Conservation (phyloP, 2,113 vertebrate genomes). For the Apteryx mantelli region DNA sequence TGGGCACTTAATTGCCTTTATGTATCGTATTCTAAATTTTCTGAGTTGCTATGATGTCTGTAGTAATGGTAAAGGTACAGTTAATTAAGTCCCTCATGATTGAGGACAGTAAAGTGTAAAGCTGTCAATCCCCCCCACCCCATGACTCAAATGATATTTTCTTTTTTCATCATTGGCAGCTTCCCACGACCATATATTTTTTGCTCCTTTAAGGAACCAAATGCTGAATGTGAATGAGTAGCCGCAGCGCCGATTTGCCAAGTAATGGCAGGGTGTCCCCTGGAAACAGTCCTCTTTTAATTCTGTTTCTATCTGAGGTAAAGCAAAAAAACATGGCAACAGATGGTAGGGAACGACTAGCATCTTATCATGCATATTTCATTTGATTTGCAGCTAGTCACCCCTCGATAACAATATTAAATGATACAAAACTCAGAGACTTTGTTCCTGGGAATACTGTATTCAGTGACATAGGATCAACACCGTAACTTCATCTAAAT, state of each 20-base stretch:
- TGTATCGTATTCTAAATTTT: neutral
- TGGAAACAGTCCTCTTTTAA: conserved; percentile 21
- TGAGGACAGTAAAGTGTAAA: neutral
- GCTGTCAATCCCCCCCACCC: neutral
- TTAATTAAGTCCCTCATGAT: neutral
- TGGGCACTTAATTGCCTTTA: neutral
- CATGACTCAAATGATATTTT: conserved; percentile 15
- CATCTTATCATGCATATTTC: conserved; percentile 50
- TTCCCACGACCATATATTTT: conserved; percentile 34
- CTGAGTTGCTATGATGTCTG: neutral
- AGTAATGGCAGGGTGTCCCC: conserved; percentile 25
- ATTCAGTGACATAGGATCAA: neutral
- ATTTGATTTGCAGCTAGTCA: conserved; percentile 39
- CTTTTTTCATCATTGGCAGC: neutral
- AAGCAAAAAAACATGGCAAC: conserved; percentile 18
- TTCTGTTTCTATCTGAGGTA: conserved; percentile 9
- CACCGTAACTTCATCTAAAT: neutral
- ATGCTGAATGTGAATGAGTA: neutral
- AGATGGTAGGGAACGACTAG: conserved; percentile 43
- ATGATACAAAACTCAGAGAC: conserved; percentile 30
- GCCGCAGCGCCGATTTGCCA: neutral
- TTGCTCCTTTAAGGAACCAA: conserved; percentile 7
- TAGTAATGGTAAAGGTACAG: neutral
- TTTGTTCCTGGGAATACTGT: conserved; percentile 11
- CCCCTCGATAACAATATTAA: conserved; percentile 32